These are phyloP conservation scores for Ambastaia sidthimunki DNA, from an alignment of 2,797 vertebrate species.

Conservation along the genomic window DNA sequence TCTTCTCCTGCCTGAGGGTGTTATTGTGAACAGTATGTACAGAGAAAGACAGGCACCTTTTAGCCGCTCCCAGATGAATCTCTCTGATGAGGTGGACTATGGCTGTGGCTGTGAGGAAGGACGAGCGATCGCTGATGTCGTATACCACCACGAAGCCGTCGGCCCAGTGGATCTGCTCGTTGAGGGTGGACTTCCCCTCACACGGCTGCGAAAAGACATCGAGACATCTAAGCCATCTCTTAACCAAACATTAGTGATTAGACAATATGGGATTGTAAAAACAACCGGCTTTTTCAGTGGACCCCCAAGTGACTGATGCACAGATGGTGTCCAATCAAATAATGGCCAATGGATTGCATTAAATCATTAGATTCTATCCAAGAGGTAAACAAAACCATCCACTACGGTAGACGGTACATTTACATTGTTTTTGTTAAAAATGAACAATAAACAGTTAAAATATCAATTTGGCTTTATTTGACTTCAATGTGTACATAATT, in stretches of 20 bases:
- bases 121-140: conserved; percentile 86
- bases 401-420: neutral
- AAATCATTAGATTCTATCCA: conserved; percentile 7
- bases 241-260: neutral
- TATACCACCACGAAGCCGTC: conserved; percentile 88
- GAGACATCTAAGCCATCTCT: neutral
- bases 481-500: no score
- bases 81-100: conserved; percentile 83
- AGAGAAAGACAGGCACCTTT: conserved; percentile 77
- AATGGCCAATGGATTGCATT: conserved; percentile 10
- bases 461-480: no score
- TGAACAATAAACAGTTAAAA: no score
- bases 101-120: conserved; percentile 84
- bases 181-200: conserved; percentile 75
- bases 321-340: conserved; percentile 34
- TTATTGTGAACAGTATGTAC: no score
- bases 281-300: neutral
- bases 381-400: neutral
- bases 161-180: conserved; percentile 83
- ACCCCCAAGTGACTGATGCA: conserved; percentile 19
- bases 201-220: conserved; percentile 66
- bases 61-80: conserved; percentile 72
- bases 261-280: conserved; percentile 19
- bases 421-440: no score
- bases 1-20: no score